These are phyloP conservation scores for Hapalemur alaotrensis DNA, from an alignment of 2,797 vertebrate species.

Conservation along the genomic window DNA sequence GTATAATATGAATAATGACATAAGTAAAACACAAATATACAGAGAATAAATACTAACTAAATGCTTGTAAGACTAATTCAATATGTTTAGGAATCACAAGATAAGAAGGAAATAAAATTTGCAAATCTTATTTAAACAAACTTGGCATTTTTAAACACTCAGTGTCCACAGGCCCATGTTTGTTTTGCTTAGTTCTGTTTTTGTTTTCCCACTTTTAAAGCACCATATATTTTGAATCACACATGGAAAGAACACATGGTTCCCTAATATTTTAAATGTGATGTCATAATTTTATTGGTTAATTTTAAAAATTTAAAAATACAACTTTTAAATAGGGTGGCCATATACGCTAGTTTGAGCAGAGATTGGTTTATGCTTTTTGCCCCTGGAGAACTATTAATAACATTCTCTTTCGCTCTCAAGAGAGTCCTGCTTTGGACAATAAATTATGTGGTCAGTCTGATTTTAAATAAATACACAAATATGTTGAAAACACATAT, in stretches of 20 bases:
- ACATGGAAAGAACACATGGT: neutral
- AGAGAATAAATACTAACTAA: neutral
- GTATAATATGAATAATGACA: neutral
- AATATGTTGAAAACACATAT: constrained; percentile 4
- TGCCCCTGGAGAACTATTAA: neutral
- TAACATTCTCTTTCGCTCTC: neutral
- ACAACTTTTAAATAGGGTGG: neutral
- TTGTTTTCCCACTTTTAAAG: neutral
- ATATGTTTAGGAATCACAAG: neutral
- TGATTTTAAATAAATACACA: constrained; percentile 22
- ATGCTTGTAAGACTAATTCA: neutral
- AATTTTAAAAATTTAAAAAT: constrained; percentile 18
- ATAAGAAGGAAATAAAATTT: constrained; percentile 30
- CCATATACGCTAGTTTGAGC: neutral
- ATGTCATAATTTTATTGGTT: neutral
- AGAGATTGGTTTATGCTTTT: neutral
- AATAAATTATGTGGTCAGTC: neutral
- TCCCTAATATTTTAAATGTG: neutral
- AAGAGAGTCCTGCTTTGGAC: neutral
- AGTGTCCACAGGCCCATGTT: neutral
- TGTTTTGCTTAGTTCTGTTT: neutral
- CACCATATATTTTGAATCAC: neutral
- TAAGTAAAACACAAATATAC: neutral
- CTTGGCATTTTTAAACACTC: neutral
- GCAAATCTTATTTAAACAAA: neutral